Conservation (phyloP, 2,888 invertebrate species). For the Smittia sp. region DNA sequence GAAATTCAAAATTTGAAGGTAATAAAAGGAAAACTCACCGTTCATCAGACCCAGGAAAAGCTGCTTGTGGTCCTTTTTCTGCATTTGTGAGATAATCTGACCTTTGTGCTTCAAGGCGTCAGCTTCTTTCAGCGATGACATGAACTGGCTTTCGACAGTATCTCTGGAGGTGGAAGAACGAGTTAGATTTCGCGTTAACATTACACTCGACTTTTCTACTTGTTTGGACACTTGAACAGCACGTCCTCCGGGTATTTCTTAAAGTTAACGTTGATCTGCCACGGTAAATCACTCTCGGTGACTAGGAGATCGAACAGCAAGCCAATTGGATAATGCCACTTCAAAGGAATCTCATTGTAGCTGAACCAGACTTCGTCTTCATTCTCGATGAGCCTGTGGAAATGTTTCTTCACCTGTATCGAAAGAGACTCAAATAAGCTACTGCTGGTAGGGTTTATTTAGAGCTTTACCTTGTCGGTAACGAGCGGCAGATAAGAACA, state of each 20-base stretch:
- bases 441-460: conserved; percentile 31
- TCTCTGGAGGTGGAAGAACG: conserved; percentile 61
- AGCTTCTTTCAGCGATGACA: conserved; percentile 95
- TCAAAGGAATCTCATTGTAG: conserved; percentile 84
- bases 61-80: conserved; percentile 94
- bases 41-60: conserved; percentile 92
- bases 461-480: conserved; percentile 77
- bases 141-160: conserved; percentile 87
- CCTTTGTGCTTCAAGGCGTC: conserved; percentile 95
- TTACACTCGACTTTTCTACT: conserved; percentile 57
- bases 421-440: conserved; percentile 6
- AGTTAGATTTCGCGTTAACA: conserved; percentile 42
- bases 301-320: conserved; percentile 76
- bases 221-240: conserved; percentile 80
- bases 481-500: conserved; percentile 92
- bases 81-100: conserved; percentile 85
- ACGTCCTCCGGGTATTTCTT: conserved; percentile 89
- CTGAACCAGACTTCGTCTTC: conserved; percentile 93
- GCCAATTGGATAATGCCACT: conserved; percentile 80
- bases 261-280: conserved; percentile 92
- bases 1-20: conserved; percentile 2
- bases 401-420: conserved; percentile 80
- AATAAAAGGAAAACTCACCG: conserved; percentile 57
- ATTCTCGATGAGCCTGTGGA: conserved; percentile 74
- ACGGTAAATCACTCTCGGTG: conserved; percentile 68